phyloP scores from a whole-genome alignment of 1,140 invertebrate species.

The Sitophilus oryzae region DNA sequence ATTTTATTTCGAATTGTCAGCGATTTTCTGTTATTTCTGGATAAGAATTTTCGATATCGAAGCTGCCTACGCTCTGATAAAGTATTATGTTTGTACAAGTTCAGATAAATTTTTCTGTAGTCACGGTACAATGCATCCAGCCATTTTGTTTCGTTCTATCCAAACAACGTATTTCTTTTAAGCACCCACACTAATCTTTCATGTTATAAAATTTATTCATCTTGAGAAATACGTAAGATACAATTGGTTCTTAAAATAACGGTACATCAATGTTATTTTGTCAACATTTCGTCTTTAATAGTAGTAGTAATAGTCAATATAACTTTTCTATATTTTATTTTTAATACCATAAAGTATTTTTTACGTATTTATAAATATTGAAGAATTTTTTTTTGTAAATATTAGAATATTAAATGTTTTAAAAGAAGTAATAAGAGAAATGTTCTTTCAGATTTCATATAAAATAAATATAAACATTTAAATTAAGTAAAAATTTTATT shows the following conservation, averaged over 20 bases:
- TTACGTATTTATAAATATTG: no score
- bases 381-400: no score
- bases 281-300: no score
- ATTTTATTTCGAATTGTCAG: constrained; percentile 4
- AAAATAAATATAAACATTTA: no score
- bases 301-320: neutral
- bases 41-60: neutral
- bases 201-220: neutral
- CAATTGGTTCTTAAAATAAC: no score
- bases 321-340: neutral
- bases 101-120: neutral
- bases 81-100: neutral
- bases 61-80: neutral
- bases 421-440: no score
- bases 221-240: neutral
- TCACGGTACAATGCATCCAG: neutral
- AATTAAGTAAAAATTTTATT: no score
- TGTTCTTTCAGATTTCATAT: no score
- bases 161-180: neutral
- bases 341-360: no score
- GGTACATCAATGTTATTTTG: no score
- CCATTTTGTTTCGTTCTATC: neutral
- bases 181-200: neutral
- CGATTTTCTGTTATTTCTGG: constrained; percentile 1
- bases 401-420: no score